Base-by-base conservation (phyloP, 35 echinoderm and acorn worm genomes). In the Eucidaris tribuloides region DNA sequence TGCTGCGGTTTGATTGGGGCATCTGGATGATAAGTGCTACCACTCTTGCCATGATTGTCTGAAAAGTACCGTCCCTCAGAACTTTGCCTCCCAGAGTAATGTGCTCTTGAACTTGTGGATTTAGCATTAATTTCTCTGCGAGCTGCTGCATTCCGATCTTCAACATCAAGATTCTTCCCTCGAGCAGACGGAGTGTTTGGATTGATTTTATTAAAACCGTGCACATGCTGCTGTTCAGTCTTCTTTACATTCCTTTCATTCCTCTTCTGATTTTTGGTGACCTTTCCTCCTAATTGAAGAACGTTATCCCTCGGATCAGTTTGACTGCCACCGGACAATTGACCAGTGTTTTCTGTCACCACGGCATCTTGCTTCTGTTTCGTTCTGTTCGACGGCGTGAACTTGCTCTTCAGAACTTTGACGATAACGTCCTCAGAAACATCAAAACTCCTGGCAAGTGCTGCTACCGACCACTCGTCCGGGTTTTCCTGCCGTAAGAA, bases 401-500 rank as follows among this genome's bases (percentile, higher is more conserved):
- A 99, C 70, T 90, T 93, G 56, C 90, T 99, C 45, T 90, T 90
- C 19, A 99, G 58, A 27, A 93, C 84, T 63, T 99, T 99, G 55
- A 72, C 83, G 55, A 99, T 93, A 42, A 81, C 34, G 5, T 52
- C 71, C 30, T 90, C 58, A 28, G 86, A 66, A 3, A 93, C 87
- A 23, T 63, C 79, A 82, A 99, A 99, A 55, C 96, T 93, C 14
- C 44, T 34, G 36, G 96, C 90, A 24, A 99, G 78, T 19, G 71
- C 23, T 24, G 56, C n/a, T 0, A 90, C 55, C 20, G 82, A 55
- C 90, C 96, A 99, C 30, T 99, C 96, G 6, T 93, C 91, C 45
- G 90, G 87, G 56, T 99, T 32, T 59, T 93, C 91, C 65, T 99
- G 96, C 39, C 54, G 87, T 9, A 99, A 74, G 50, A 77, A 99